A percentile compares a stretch with the other conserved stretches of the same genome.
These are phyloP conservation scores for Python bivittatus DNA, from an alignment of 2,113 vertebrate species.

Conservation along the genomic window DNA sequence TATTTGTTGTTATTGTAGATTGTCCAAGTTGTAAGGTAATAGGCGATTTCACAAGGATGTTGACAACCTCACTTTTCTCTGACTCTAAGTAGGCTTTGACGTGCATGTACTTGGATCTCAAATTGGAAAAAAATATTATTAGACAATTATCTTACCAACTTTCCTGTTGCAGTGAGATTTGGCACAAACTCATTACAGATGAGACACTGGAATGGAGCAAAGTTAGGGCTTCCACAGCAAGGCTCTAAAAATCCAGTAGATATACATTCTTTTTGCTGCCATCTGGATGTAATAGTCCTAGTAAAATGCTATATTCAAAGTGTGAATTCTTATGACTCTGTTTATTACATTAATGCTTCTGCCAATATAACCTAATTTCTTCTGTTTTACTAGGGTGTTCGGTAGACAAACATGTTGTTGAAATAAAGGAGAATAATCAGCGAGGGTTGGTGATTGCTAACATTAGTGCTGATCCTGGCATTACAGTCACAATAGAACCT, in stretches of 20 bases:
- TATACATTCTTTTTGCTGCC: background rate
- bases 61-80: background rate
- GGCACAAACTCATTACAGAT: background rate
- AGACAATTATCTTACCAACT: background rate
- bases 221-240: background rate
- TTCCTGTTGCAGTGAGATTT: background rate
- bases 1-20: background rate
- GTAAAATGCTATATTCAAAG: background rate
- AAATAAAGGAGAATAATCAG: slow-evolving; percentile 31
- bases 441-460: slow-evolving; percentile 13
- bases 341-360: background rate
- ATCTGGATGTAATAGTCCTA: background rate
- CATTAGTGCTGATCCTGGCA: accelerated
- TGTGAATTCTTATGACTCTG: background rate
- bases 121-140: background rate
- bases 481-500: slow-evolving; percentile 10
- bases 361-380: background rate
- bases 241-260: background rate
- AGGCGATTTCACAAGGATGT: background rate
- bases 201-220: background rate
- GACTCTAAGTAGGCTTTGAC: background rate
- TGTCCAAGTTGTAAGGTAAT: background rate
- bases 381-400: slow-evolving; percentile 54
- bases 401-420: accelerated
- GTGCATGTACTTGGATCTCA: background rate